Conservation (phyloP, 2,797 vertebrate genomes). For the Hyperoplus lanceolatus region DNA sequence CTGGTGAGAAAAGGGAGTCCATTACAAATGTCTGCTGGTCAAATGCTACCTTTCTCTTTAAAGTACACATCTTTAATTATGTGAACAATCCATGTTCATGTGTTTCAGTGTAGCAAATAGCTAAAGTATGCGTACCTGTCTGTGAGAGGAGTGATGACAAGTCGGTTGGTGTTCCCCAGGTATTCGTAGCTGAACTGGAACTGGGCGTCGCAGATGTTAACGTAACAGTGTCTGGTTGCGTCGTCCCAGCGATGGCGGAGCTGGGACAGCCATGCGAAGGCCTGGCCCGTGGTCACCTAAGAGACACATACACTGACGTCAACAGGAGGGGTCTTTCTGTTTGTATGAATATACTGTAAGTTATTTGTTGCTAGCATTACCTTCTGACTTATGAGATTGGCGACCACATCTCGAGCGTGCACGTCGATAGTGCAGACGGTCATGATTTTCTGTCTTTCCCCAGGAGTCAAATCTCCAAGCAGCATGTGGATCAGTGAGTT, state of each 20-base stretch:
- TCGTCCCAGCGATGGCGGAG: constrained; percentile 89
- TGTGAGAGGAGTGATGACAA: constrained; percentile 90
- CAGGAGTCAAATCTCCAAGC: constrained; percentile 89
- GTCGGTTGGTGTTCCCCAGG: constrained; percentile 87
- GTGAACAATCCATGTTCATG: not conserved
- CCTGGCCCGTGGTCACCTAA: constrained; percentile 86
- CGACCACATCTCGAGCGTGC: constrained; percentile 90
- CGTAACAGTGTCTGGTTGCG: constrained; percentile 82
- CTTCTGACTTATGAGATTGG: constrained; percentile 90
- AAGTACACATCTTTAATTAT: not conserved
- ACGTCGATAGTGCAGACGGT: constrained; percentile 92
- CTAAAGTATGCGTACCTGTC: constrained; percentile 81
- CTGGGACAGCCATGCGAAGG: constrained; percentile 89
- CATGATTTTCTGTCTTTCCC: constrained; percentile 93
- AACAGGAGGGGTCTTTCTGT: not conserved
- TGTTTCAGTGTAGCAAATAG: constrained; percentile 6
- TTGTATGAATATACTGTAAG: not conserved
- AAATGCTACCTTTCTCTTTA: not conserved
- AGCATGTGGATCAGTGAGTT: constrained; percentile 95
- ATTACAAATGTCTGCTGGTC: not conserved
- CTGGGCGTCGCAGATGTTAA: constrained; percentile 89
- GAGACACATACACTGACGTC: constrained; percentile 13
- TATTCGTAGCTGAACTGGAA: constrained; percentile 91
- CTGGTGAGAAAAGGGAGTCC: not conserved
- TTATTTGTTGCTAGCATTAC: constrained; percentile 66